phyloP scores from a whole-genome alignment of 2,888 invertebrate species.

The Prionchulus punctatus region DNA sequence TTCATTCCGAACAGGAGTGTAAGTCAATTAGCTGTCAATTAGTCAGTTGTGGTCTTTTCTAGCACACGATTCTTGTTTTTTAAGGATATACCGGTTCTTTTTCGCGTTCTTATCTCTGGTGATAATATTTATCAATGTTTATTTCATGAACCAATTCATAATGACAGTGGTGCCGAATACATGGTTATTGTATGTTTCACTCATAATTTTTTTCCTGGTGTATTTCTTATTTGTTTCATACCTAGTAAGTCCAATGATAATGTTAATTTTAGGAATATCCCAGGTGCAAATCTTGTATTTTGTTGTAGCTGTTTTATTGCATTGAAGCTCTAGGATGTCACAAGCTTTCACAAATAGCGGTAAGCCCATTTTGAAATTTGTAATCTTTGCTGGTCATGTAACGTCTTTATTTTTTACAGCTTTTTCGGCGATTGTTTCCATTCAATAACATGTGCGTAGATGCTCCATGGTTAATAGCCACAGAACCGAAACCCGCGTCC shows the following conservation, averaged over 20 bases:
- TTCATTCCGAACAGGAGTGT: constrained; percentile 63
- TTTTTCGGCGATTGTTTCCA: neutral
- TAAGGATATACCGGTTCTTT: constrained; percentile 51
- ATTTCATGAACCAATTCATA: constrained; percentile 52
- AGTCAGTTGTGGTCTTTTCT: too few relatives aligned
- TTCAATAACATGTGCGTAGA: neutral
- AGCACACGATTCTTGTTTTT: constrained; percentile 33
- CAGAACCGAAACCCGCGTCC: neutral
- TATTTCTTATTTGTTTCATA: constrained; percentile 59
- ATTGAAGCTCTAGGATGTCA: neutral
- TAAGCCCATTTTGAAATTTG: neutral
- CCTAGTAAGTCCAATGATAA: constrained; percentile 43
- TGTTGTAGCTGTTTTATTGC: neutral
- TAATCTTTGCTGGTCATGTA: too few relatives aligned
- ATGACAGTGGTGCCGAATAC: constrained; percentile 27
- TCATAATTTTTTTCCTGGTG: constrained; percentile 45
- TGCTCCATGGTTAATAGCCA: neutral
- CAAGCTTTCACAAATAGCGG: neutral
- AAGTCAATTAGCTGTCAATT: constrained; percentile 18
- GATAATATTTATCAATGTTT: constrained; percentile 61
- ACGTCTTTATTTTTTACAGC: neutral
- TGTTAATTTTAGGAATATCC: neutral
- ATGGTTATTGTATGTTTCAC: constrained; percentile 37
- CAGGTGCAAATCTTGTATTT: neutral
- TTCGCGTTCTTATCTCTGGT: constrained; percentile 50